phyloP scores from a whole-genome alignment of 1,140 invertebrate species.

The Drosophila nasuta region DNA sequence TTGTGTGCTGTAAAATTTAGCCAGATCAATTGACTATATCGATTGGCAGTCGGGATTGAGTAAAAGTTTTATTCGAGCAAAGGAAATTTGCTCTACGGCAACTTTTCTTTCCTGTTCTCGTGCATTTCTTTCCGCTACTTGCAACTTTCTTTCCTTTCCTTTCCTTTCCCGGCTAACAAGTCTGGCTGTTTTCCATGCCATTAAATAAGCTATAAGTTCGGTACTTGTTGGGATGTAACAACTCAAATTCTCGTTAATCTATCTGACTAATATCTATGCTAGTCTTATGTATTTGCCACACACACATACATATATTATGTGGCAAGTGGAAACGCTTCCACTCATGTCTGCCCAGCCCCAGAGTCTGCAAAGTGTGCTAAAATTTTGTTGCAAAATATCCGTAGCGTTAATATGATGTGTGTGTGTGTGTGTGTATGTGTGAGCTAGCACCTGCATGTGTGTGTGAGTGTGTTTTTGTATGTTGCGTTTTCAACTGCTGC shows the following conservation, averaged over 20 bases:
- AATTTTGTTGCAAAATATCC: conserved; percentile 52
- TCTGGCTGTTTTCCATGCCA: too few relatives aligned
- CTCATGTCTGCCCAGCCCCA: neutral
- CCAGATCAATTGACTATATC: neutral
- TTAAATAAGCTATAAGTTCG: too few relatives aligned
- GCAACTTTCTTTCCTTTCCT: neutral
- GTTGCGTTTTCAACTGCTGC: conserved; percentile 48
- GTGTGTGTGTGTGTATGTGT: conserved; percentile 26
- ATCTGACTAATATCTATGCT: neutral
- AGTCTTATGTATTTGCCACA: too few relatives aligned
- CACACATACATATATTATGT: neutral
- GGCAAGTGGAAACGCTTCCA: neutral
- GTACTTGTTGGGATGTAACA: neutral
- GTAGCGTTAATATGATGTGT: conserved; percentile 64
- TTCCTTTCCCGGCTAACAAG: too few relatives aligned
- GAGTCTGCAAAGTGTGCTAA: neutral
- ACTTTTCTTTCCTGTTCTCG: too few relatives aligned
- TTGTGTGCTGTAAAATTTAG: neutral
- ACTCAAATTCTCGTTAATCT: conserved; percentile 2
- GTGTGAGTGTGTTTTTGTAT: conserved; percentile 36
- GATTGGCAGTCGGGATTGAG: too few relatives aligned
- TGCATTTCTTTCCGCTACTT: too few relatives aligned
- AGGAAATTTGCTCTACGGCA: too few relatives aligned
- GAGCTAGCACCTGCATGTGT: neutral
- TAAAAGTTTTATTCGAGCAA: too few relatives aligned